phyloP scores from a whole-genome alignment of 2,888 invertebrate genomes.

The Minunthozetes semirufus region DNA sequence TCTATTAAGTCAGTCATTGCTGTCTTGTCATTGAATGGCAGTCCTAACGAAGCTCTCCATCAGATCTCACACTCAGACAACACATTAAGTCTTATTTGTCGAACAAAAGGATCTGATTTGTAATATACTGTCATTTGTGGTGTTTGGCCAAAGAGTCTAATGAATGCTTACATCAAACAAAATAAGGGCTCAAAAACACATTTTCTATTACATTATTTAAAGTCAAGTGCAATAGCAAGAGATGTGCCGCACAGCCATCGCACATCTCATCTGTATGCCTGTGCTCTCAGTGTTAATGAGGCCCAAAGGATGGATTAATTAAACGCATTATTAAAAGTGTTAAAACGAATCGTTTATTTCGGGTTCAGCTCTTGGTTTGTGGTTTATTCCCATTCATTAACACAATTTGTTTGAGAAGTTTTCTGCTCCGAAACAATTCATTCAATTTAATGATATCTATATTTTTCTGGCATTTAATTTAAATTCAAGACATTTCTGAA shows the following conservation, averaged over 20 bases:
- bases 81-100: slow-evolving; percentile 16
- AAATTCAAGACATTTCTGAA: background rate
- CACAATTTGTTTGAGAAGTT: background rate
- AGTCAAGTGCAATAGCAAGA: background rate
- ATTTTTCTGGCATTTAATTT: background rate
- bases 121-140: background rate
- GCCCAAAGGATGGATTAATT: slow-evolving; percentile 20
- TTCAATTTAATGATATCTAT: background rate
- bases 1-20: too few relatives aligned
- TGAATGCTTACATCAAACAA: background rate
- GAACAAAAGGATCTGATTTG: slow-evolving; percentile 16
- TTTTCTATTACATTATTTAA: slow-evolving; percentile 7
- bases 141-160: background rate
- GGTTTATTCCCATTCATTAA: background rate
- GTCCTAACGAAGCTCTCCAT: background rate
- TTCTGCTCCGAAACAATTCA: background rate
- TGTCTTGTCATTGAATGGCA: too few relatives aligned
- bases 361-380: background rate
- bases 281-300: background rate
- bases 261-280: too few relatives aligned
- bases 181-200: background rate
- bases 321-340: slow-evolving; percentile 13
- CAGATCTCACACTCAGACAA: background rate
- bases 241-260: too few relatives aligned
- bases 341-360: background rate